Percentiles rank a stretch among this genome's conserved stretches.
phyloP scores from a whole-genome alignment of 2,888 invertebrate genomes.

The Nomada fabriciana region DNA sequence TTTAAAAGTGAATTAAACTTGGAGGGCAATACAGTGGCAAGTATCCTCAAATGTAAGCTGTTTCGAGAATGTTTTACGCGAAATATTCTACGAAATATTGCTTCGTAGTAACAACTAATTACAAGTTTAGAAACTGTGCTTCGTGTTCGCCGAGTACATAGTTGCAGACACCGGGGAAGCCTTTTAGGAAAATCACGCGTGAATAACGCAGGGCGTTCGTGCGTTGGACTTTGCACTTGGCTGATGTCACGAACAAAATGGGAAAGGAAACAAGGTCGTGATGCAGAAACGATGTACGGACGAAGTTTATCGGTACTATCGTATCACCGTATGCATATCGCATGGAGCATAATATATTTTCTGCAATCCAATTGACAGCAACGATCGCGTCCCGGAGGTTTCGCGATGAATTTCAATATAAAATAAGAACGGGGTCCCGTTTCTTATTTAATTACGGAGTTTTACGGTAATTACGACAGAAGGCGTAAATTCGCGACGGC shows the following conservation, averaged over 20 bases:
- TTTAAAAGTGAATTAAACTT: too few species aligned
- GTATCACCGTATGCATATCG: too few species aligned
- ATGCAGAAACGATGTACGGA: conserved; percentile 76
- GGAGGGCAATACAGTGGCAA: too few species aligned
- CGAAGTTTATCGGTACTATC: background rate
- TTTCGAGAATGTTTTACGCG: background rate
- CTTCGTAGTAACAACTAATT: conserved; percentile 75
- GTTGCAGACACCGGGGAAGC: conserved; percentile 59
- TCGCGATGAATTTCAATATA: conserved; percentile 13
- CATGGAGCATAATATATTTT: background rate
- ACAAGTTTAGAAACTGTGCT: conserved; percentile 68
- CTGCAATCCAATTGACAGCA: background rate
- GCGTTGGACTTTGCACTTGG: conserved; percentile 54
- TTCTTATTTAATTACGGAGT: conserved; percentile 38
- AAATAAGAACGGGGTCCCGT: conserved; percentile 7
- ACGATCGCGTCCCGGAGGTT: conserved; percentile 6
- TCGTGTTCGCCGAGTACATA: conserved; percentile 52
- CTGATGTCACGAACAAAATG: conserved; percentile 59
- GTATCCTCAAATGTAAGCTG: too few species aligned
- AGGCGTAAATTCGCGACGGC: conserved; percentile 40
- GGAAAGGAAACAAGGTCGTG: conserved; percentile 57
- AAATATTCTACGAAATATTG: background rate
- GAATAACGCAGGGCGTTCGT: conserved; percentile 26
- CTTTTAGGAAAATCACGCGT: conserved; percentile 43
- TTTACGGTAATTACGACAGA: conserved; percentile 40